phyloP scores from a whole-genome alignment of 2,797 vertebrate species.

The Spinus pinus region DNA sequence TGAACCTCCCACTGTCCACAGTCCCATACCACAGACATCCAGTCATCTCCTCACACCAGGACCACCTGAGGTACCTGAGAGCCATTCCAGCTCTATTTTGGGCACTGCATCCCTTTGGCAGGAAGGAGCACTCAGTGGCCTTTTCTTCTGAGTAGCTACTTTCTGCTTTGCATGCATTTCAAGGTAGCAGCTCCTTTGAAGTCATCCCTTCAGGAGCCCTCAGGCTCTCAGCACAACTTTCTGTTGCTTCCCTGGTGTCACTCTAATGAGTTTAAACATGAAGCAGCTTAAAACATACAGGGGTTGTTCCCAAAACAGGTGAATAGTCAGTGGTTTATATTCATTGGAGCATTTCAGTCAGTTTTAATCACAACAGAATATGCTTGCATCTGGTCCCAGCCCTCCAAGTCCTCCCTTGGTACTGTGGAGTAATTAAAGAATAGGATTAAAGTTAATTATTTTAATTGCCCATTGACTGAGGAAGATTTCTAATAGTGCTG shows the following conservation, averaged over 20 bases:
- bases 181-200: neutral
- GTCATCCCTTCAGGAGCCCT: neutral
- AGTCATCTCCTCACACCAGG: neutral
- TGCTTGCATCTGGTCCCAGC: neutral
- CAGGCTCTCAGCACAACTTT: neutral
- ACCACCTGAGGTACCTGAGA: neutral
- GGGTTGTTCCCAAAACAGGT: neutral
- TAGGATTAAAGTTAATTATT: conserved; percentile 34
- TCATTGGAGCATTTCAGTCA: neutral
- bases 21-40: neutral
- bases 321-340: conserved; percentile 2
- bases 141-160: neutral
- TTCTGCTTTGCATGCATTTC: neutral
- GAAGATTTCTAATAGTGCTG: neutral
- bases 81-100: neutral
- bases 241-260: neutral
- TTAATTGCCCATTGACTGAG: conserved; percentile 5
- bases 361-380: conserved; percentile 23
- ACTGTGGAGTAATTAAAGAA: conserved; percentile 20
- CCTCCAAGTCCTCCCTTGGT: neutral
- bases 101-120: neutral
- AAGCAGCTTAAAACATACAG: neutral
- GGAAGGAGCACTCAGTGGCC: neutral
- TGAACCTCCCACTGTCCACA: neutral
- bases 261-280: neutral